Conservation (phyloP, 2,888 invertebrate species). For the Mycalesis mineus region DNA sequence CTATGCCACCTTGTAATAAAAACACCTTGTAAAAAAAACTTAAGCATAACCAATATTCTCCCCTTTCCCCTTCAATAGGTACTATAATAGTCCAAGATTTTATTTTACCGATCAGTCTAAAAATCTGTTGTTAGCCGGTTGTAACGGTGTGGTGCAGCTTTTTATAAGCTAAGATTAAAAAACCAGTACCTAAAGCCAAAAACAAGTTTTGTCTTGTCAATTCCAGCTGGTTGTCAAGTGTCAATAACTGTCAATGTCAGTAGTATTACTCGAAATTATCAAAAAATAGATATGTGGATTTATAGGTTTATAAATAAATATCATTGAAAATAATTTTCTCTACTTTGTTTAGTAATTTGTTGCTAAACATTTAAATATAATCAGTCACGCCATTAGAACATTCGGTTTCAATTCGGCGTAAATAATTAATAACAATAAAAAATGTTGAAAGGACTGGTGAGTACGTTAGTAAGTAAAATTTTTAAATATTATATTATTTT, state of each 20-base stretch:
- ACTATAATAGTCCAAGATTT: no score
- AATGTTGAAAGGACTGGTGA: constrained; percentile 47
- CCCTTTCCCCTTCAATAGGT: no score
- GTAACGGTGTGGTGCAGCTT: no score
- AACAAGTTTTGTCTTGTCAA: neutral
- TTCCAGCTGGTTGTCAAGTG: neutral
- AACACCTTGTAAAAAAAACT: no score
- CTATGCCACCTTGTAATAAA: no score
- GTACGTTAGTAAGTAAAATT: constrained; percentile 24
- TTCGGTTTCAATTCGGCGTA: neutral
- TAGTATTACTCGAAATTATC: neutral
- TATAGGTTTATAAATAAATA: neutral
- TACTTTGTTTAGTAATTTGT: neutral
- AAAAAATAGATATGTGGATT: neutral
- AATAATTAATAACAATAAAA: constrained; percentile 19
- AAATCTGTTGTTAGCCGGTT: no score
- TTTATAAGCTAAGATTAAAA: no score
- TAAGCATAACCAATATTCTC: no score
- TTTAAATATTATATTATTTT: neutral
- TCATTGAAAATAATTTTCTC: neutral
- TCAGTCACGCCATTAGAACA: neutral
- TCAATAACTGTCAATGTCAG: neutral
- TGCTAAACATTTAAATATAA: neutral
- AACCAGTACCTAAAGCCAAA: no score
- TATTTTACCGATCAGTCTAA: no score